These are phyloP conservation scores for Heptranchias perlo DNA, from an alignment of 2,113 vertebrate species.

Conservation along the genomic window DNA sequence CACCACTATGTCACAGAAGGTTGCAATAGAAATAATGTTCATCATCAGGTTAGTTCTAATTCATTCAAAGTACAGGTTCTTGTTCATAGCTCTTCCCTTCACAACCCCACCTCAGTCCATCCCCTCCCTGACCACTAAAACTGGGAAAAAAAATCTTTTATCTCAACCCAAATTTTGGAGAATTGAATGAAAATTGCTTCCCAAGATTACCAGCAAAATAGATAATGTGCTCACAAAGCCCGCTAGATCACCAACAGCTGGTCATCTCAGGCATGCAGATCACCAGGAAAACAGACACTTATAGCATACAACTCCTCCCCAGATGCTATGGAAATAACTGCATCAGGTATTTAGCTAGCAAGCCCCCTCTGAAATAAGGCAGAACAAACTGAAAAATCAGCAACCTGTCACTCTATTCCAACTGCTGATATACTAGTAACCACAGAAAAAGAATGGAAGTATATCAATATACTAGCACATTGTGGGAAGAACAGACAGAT, in stretches of 20 bases:
- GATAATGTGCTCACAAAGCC: background rate
- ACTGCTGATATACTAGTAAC: background rate
- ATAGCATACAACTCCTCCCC: background rate
- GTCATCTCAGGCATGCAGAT: background rate
- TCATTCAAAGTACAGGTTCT: background rate
- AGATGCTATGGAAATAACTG: background rate
- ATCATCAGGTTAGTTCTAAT: background rate
- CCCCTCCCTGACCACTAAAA: background rate
- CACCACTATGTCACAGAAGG: background rate
- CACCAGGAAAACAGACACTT: background rate
- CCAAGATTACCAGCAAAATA: background rate
- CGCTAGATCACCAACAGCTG: background rate
- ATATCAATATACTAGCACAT: background rate
- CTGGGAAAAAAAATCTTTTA: background rate
- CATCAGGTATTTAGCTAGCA: background rate
- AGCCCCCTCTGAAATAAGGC: background rate
- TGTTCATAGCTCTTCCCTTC: background rate
- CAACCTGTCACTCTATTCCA: background rate
- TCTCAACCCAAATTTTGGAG: background rate
- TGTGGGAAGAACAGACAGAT: background rate
- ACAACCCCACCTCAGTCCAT: too few relatives aligned
- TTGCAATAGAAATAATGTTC: background rate
- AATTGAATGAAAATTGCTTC: slow-evolving; percentile 9
- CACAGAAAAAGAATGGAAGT: background rate
- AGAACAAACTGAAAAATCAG: background rate